phyloP scores from a whole-genome alignment of 2,113 vertebrate genomes.

The Puntigrus tetrazona region DNA sequence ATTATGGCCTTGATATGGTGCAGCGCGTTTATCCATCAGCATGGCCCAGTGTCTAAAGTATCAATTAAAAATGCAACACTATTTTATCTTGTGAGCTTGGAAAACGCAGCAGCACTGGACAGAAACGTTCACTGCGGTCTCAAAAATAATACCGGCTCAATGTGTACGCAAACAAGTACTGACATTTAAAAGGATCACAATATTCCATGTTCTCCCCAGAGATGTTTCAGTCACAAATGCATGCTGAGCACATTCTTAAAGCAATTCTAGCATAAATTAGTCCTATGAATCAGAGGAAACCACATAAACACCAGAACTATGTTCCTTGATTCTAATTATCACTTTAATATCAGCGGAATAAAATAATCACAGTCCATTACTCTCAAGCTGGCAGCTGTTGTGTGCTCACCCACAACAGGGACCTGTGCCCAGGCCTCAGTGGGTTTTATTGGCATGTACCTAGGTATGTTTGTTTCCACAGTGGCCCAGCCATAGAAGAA shows the following conservation, averaged over 20 bases:
- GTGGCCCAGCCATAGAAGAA: constrained; percentile 95
- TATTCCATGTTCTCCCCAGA: background rate
- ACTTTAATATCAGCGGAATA: constrained; percentile 7
- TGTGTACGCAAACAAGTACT: background rate
- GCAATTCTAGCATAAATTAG: constrained; percentile 5
- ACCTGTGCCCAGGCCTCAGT: background rate
- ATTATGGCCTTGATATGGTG: constrained; percentile 1
- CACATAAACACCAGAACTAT: background rate
- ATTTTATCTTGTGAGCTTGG: background rate
- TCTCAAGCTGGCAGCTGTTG: background rate
- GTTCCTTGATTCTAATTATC: background rate
- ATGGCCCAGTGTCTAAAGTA: constrained; percentile 13
- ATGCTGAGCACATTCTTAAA: background rate
- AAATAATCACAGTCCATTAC: background rate
- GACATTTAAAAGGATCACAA: constrained; percentile 19
- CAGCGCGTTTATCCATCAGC: background rate
- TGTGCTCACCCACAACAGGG: constrained; percentile 6
- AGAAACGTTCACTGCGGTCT: background rate
- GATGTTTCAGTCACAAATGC: background rate
- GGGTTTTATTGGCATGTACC: constrained; percentile 72
- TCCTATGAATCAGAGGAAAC: background rate
- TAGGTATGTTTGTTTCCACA: constrained; percentile 90
- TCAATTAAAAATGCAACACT: constrained; percentile 27
- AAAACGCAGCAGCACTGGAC: background rate
- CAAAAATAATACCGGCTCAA: background rate